These are phyloP conservation scores for Anolis carolinensis DNA, from an alignment of 2,113 vertebrate species.

Conservation along the genomic window DNA sequence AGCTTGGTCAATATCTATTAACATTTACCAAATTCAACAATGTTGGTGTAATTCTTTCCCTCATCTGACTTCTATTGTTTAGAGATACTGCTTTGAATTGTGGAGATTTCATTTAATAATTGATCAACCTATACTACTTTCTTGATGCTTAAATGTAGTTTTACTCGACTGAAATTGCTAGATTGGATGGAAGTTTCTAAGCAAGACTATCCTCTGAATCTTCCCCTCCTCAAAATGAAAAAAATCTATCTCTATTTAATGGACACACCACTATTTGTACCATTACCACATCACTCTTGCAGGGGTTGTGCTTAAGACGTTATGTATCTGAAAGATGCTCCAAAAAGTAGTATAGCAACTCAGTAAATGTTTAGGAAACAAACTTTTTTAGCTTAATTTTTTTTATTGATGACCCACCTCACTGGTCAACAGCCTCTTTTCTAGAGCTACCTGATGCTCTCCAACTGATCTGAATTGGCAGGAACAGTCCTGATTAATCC, in stretches of 20 bases:
- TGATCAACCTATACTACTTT: not conserved
- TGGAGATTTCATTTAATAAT: not conserved
- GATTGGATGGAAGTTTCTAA: not conserved
- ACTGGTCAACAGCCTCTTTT: no score
- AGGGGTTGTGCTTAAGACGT: not conserved
- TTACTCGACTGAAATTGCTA: not conserved
- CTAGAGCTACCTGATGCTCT: no score
- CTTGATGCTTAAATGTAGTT: not conserved
- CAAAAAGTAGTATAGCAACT: no score
- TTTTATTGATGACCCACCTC: no score
- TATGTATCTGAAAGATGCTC: not conserved
- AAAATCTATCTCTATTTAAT: not conserved
- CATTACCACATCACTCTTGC: not conserved
- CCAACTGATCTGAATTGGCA: no score
- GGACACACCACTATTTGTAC: not conserved
- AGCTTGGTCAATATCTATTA: not conserved
- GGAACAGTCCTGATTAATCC: no score
- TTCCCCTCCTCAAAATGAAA: not conserved
- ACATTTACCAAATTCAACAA: not conserved
- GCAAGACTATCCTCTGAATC: not conserved
- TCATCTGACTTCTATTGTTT: not conserved
- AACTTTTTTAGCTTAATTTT: no score
- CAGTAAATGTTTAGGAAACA: no score
- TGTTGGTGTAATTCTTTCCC: not conserved
- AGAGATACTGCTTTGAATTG: not conserved